Base-by-base conservation (phyloP, 2,797 vertebrate genomes). In the Distichodus sexfasciatus region DNA sequence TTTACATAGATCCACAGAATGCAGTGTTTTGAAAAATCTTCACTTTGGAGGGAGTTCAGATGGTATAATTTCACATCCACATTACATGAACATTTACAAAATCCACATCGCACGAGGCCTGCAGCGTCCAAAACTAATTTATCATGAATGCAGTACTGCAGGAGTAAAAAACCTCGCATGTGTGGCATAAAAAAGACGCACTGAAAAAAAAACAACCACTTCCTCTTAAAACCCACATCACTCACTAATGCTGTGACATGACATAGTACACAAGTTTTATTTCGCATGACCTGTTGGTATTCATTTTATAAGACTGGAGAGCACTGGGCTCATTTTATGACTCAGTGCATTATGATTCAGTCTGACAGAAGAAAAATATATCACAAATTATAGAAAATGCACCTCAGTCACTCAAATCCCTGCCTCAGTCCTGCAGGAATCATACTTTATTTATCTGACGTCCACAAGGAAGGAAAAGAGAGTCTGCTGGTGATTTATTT, bases 351-450 rank as follows among this genome's bases (percentile, higher is more conserved):
- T 21, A 15, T 54, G 17, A 53, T 33, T 69, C 57, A 35, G 8
- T 23, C 35, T 17, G 5, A 1, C 33, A 12, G 1, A 7, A 35
- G 44, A 40, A 8, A 50, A 28, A 36, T 12, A 9, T 51, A 69
- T 24, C 12, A 19, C 31, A 61, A 62, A 47, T 66, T 29, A 48
- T 24, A 68, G 40, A 21, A 55, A 23, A 57, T 58, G 33, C 28
- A 48, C 21, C 4, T 5, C 1, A 36, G 24, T 14, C 50, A 67
- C n/a, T 33, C 19, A 35, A 24, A 48, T 63, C 63, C 43, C 14
- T 26, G 5, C 31, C 31, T 19, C 19, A 7, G 50, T 47, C 33
- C 21, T 17, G 3, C 15, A 57, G 40, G 51, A 55, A 62, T 35
- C 36, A 35, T 33, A 33, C 15, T 47, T 51, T 21, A 31, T 69